Evolutionary conservation across 2,888 invertebrate species (phyloP).

Genomic region (Eupsilia transversa): DNA sequence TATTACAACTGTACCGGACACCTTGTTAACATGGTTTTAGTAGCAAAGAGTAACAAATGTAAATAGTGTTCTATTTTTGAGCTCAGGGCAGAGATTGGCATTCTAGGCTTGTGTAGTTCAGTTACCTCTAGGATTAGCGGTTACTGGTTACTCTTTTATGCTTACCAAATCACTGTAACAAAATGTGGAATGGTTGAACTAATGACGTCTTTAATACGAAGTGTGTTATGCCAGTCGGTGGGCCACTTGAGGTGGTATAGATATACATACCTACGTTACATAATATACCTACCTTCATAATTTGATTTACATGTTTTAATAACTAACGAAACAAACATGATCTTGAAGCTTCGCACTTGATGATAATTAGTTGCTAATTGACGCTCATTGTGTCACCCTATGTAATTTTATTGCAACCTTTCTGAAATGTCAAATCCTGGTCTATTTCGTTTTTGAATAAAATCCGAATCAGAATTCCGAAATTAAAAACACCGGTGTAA

Average conservation of each 20-base stretch:
- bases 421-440: slow-evolving; percentile 1
- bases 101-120: not conserved
- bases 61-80: slow-evolving; percentile 1
- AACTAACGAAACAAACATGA: not conserved
- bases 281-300: not conserved
- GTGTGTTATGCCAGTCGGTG: too few relatives aligned
- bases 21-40: slow-evolving; percentile 17
- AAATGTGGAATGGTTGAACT: not conserved
- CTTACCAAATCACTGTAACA: not conserved
- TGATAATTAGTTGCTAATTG: not conserved
- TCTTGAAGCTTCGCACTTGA: not conserved
- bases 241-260: not conserved
- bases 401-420: too few relatives aligned
- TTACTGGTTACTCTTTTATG: not conserved
- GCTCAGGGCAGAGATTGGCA: not conserved
- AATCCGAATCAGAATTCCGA: slow-evolving; percentile 9
- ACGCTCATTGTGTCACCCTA: not conserved
- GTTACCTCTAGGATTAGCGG: not conserved
- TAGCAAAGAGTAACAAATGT: not conserved
- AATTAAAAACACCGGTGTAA: slow-evolving; percentile 25
- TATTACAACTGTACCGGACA: slow-evolving; percentile 24
- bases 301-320: not conserved
- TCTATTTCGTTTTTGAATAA: slow-evolving; percentile 5
- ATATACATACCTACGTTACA: too few relatives aligned
- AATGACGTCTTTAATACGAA: not conserved